phyloP scores from a whole-genome alignment of 2,113 vertebrate genomes.

The Daubentonia madagascariensis region DNA sequence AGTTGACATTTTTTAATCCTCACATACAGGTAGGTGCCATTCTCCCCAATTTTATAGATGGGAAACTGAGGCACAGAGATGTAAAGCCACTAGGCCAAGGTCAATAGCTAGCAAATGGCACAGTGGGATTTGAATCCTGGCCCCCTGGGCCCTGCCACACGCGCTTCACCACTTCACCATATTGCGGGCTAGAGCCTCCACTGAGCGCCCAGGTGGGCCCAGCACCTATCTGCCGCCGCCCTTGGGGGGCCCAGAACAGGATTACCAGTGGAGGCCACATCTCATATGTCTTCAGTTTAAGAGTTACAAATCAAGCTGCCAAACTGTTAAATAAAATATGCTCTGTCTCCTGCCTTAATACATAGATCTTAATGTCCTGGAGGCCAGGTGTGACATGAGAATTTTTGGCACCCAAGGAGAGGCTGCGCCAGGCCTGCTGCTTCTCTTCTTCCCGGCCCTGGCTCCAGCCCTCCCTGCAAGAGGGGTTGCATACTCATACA shows the following conservation, averaged over 20 bases:
- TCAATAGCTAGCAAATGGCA: not conserved
- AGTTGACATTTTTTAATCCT: not conserved
- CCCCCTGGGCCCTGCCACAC: not conserved
- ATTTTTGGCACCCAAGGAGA: not conserved
- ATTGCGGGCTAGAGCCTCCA: no score
- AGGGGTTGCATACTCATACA: not conserved
- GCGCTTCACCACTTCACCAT: not conserved
- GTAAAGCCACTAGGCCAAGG: not conserved
- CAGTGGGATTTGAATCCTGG: not conserved
- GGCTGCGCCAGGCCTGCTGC: accelerated
- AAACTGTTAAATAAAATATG: no score
- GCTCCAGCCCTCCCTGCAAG: no score
- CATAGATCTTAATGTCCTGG: not conserved
- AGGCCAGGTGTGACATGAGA: not conserved
- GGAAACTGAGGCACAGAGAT: not conserved
- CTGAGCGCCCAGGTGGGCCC: not conserved
- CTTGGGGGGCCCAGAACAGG: not conserved
- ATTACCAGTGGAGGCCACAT: not conserved
- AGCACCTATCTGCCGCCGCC: not conserved
- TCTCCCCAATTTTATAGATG: not conserved
- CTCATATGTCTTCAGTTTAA: not conserved
- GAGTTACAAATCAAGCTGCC: no score
- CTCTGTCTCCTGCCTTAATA: not conserved
- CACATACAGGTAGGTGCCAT: not conserved
- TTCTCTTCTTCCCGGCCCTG: not conserved